phyloP scores from a whole-genome alignment of 2,888 invertebrate species.

The Macrophya annulata region DNA sequence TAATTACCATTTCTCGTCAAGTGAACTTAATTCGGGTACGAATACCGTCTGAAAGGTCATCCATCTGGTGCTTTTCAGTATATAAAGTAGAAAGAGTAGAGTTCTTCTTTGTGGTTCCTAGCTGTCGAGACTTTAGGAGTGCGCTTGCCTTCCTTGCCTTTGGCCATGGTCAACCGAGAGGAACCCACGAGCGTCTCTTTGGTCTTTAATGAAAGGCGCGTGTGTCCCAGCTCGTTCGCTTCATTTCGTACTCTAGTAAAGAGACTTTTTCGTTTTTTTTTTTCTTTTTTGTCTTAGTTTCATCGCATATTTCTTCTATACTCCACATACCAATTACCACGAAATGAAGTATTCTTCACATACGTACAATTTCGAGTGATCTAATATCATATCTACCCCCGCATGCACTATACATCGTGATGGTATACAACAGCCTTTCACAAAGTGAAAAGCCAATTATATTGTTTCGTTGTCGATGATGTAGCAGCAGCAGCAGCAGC shows the following conservation, averaged over 20 bases:
- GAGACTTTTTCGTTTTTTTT: too few relatives aligned
- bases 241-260: constrained; percentile 28
- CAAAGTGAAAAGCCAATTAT: constrained; percentile 47
- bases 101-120: constrained; percentile 15
- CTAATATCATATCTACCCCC: neutral
- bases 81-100: neutral
- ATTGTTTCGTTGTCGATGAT: constrained; percentile 1
- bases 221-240: neutral
- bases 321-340: neutral
- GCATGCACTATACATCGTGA: neutral
- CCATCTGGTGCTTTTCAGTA: constrained; percentile 14
- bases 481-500: too few relatives aligned
- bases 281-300: neutral
- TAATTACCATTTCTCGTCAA: constrained; percentile 36
- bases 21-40: constrained; percentile 11
- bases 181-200: constrained; percentile 29
- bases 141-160: neutral
- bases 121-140: neutral
- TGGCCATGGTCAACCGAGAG: constrained; percentile 22
- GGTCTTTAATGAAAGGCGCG: constrained; percentile 39
- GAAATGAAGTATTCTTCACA: neutral
- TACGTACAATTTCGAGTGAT: neutral
- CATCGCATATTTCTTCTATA: neutral
- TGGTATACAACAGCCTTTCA: constrained; percentile 1
- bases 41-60: constrained; percentile 26